phyloP scores from a whole-genome alignment of 2,797 vertebrate genomes.

The Siniperca undulata region DNA sequence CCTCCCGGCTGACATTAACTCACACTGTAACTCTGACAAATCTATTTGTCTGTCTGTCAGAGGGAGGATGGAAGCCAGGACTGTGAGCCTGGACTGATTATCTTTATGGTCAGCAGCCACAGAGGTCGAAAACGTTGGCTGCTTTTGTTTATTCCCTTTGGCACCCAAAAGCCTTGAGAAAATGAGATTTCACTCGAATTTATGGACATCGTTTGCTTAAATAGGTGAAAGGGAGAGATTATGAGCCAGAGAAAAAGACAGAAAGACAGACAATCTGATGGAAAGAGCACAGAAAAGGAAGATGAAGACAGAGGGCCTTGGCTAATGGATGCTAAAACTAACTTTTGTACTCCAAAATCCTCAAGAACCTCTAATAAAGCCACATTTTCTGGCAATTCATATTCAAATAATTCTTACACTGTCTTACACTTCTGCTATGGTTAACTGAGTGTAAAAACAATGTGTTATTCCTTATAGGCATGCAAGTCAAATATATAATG shows the following conservation, averaged over 20 bases:
- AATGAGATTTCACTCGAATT: slow-evolving; percentile 65
- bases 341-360: slow-evolving; percentile 21
- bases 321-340: slow-evolving; percentile 7
- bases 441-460: slow-evolving; percentile 33
- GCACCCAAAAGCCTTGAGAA: slow-evolving; percentile 65
- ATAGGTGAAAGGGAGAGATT: slow-evolving; percentile 54
- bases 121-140: slow-evolving; percentile 62
- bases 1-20: slow-evolving; percentile 63
- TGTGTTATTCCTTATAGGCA: slow-evolving; percentile 34
- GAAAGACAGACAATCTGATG: slow-evolving; percentile 29
- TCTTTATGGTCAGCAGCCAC: slow-evolving; percentile 67
- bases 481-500: slow-evolving; percentile 42
- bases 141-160: slow-evolving; percentile 75
- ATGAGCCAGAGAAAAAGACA: slow-evolving; percentile 35
- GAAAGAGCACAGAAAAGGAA: slow-evolving; percentile 19
- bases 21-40: slow-evolving; percentile 55
- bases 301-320: slow-evolving; percentile 27
- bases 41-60: slow-evolving; percentile 73
- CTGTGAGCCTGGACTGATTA: slow-evolving; percentile 58
- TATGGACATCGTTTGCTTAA: slow-evolving; percentile 56
- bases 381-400: slow-evolving; percentile 40
- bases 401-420: slow-evolving; percentile 19
- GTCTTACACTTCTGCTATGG: slow-evolving; percentile 19
- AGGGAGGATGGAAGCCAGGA: slow-evolving; percentile 70
- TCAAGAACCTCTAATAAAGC: slow-evolving; percentile 31